Evolutionary conservation across 1,140 invertebrate genomes (phyloP).

Genomic region (Linepithema humile): DNA sequence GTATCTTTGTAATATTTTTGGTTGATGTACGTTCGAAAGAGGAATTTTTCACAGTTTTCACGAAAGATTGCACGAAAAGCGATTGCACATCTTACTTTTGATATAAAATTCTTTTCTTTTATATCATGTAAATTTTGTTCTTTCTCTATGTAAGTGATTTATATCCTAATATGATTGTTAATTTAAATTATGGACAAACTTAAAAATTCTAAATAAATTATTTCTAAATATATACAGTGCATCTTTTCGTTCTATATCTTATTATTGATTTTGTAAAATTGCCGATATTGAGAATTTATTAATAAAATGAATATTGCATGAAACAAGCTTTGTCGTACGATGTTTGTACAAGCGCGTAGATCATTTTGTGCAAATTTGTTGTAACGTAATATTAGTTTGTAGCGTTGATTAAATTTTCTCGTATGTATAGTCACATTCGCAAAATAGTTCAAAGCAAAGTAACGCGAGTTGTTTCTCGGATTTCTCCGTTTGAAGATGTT

Average conservation of each 20-base stretch:
- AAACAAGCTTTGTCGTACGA: not conserved
- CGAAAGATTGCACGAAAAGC: slow-evolving; percentile 13
- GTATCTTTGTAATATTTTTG: slow-evolving; percentile 22
- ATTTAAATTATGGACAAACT: not conserved
- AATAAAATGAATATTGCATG: not conserved
- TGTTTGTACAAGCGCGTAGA: not conserved
- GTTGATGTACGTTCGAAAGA: slow-evolving; percentile 10
- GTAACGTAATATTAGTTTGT: not conserved
- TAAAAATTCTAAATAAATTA: not conserved
- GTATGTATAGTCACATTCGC: not conserved
- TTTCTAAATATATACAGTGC: not conserved
- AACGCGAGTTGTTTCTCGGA: slow-evolving; percentile 10
- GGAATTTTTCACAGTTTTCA: slow-evolving; percentile 14
- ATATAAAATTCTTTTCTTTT: slow-evolving; percentile 25
- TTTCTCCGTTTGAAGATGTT: slow-evolving; percentile 2
- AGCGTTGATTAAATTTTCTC: slow-evolving; percentile 21
- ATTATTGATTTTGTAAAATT: not conserved
- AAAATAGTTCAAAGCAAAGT: slow-evolving; percentile 5
- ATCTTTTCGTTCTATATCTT: not conserved
- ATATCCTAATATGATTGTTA: slow-evolving; percentile 1
- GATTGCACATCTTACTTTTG: slow-evolving; percentile 8
- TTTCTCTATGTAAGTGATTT: not conserved
- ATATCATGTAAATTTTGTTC: not conserved
- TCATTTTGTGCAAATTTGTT: not conserved
- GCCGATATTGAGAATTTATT: not conserved